These are phyloP conservation scores for Camptogramma bilineatum DNA, from an alignment of 2,888 invertebrate genomes.

Conservation along the genomic window DNA sequence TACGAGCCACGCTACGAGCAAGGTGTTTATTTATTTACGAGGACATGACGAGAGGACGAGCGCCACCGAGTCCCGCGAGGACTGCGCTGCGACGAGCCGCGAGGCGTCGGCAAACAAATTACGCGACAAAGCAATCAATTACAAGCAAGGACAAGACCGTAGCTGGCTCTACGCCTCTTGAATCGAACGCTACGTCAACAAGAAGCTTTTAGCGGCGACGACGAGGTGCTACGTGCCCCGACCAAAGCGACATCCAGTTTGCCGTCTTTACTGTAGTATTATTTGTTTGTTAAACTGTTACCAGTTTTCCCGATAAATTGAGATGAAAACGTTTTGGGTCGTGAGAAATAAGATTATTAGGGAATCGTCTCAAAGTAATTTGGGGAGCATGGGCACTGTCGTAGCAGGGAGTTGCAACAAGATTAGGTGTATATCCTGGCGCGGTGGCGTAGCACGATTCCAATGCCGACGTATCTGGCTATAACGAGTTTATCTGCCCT, in stretches of 20 bases:
- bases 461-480: conserved; percentile 71
- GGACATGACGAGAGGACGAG: conserved; percentile 72
- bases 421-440: conserved; percentile 67
- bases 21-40: conserved; percentile 79
- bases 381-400: conserved; percentile 74
- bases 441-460: conserved; percentile 63
- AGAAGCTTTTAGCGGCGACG: conserved; percentile 80
- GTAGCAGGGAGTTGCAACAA: conserved; percentile 76
- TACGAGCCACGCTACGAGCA: conserved; percentile 44
- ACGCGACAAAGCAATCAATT: conserved; percentile 86
- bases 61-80: conserved; percentile 73
- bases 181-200: conserved; percentile 83
- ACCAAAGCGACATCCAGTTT: conserved; percentile 60
- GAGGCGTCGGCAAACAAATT: conserved; percentile 80
- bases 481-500: conserved; percentile 85
- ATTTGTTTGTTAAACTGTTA: conserved; percentile 62
- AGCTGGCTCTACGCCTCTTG: conserved; percentile 68
- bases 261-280: conserved; percentile 54
- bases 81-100: conserved; percentile 60
- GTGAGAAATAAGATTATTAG: conserved; percentile 72
- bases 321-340: conserved; percentile 66
- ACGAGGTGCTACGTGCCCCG: conserved; percentile 70
- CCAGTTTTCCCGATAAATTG: conserved; percentile 55
- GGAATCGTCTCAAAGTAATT: conserved; percentile 78
- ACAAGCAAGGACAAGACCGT: conserved; percentile 80